Percentiles rank a stretch among this genome's conserved stretches.
Conservation (phyloP, 2,888 invertebrate species). For the Argyra leucocephala region DNA sequence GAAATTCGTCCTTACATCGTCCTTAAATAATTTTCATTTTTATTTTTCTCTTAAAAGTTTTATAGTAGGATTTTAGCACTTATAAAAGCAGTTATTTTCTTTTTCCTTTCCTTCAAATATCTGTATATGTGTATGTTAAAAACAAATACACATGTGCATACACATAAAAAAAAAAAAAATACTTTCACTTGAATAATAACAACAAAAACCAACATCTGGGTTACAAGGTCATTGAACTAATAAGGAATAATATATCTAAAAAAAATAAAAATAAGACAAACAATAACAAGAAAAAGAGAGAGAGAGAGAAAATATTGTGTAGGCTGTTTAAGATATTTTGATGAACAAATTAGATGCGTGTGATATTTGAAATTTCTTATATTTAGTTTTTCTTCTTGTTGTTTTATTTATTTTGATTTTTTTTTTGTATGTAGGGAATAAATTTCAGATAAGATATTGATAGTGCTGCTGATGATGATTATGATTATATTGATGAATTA, state of each 20-base stretch:
- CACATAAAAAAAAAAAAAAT: not conserved
- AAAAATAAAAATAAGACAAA: not conserved
- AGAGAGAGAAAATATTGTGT: not conserved
- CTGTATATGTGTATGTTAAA: not conserved
- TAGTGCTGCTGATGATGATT: not conserved
- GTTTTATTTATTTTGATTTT: not conserved
- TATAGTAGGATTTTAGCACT: not conserved
- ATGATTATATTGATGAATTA: not conserved
- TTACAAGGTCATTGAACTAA: slow-evolving; percentile 6
- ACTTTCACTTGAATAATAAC: not conserved
- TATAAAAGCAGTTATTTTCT: not conserved
- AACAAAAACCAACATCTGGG: not conserved
- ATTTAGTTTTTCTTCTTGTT: not conserved
- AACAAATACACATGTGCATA: not conserved
- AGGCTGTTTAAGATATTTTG: too few species aligned
- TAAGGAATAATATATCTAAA: not conserved
- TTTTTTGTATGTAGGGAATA: not conserved
- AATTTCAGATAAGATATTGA: too few species aligned
- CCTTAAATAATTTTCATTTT: not conserved
- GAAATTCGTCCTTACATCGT: not conserved
- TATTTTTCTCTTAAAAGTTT: not conserved
- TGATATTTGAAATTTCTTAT: not conserved
- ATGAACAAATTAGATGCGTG: too few species aligned
- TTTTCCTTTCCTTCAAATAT: not conserved
- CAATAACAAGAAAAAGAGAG: not conserved